Conservation (phyloP, 2,888 invertebrate species). For the Theodoxus fluviatilis region DNA sequence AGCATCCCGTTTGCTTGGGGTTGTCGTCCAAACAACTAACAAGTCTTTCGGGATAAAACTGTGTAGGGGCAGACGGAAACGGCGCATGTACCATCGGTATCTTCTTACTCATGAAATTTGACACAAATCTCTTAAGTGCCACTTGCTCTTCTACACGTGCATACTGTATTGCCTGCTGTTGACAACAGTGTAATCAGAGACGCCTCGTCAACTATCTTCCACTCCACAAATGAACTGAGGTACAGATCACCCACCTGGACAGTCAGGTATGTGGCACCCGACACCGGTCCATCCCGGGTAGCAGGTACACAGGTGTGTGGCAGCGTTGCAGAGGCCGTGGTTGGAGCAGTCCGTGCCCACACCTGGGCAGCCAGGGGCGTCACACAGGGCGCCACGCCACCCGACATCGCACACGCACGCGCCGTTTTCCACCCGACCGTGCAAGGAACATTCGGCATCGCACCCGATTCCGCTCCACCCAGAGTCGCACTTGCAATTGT, state of each 20-base stretch:
- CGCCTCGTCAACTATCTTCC: too few species aligned
- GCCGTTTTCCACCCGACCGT: constrained; percentile 39
- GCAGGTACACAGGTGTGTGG: constrained; percentile 44
- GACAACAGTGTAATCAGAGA: too few species aligned
- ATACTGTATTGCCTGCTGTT: too few species aligned
- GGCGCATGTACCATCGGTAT: too few species aligned
- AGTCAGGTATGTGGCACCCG: constrained; percentile 47
- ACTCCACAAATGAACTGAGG: too few species aligned
- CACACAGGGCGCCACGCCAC: constrained; percentile 49
- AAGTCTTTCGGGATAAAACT: too few species aligned
- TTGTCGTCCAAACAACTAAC: too few species aligned
- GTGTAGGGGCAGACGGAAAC: too few species aligned
- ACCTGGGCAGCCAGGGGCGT: constrained; percentile 50
- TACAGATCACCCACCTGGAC: constrained; percentile 42
- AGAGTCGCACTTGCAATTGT: constrained; percentile 42
- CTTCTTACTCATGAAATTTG: too few species aligned
- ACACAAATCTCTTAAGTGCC: too few species aligned
- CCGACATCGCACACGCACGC: constrained; percentile 44
- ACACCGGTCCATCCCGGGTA: constrained; percentile 47
- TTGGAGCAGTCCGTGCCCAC: constrained; percentile 41
- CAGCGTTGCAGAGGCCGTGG: constrained; percentile 47
- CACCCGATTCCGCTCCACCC: constrained; percentile 49
- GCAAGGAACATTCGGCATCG: constrained; percentile 44
- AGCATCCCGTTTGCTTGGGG: too few species aligned
- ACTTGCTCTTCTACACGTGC: too few species aligned